Evolutionary conservation across 1,140 invertebrate genomes (phyloP), one percentile per base, ranked within the genome.

Genomic region (Capitella teleta): DNA sequence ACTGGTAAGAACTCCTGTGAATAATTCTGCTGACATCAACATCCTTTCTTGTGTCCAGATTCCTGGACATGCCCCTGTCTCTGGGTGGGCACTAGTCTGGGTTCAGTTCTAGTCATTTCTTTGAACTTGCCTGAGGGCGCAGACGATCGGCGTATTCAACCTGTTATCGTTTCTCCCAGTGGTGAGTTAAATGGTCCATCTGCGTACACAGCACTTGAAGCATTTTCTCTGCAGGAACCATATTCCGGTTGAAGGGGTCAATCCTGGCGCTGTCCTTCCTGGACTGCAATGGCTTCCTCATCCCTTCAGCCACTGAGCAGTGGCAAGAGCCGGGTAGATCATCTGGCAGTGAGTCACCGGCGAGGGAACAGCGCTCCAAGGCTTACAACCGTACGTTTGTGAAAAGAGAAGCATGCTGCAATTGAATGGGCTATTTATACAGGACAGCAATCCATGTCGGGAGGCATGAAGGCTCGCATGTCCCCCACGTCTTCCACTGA

Each of bases 11-110:
- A 10, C 10, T 28, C 10, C 65, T 63, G 25, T 47, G 50, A 43
- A 28, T 12, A 34, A 1, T 34, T 10, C 32, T 34, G 16, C 32
- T 10, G 32, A n/a, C n/a, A n/a, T 34, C 32, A 34, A 10, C 1
- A 12, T 34, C 16, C 16, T 1, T 16, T 16, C 32, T 34, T 34
- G 16, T 16, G 10, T 34, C 16, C 10, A 34, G 16, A 34, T 34
- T 34, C 32, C 32, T 34, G 10, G 32, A 34, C 16, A 34, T 34
- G 80, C 66, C 88, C 91, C 56, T 93, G 89, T 58, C 73, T 96
- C 56, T 97, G 91, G 92, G 84, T 95, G 60, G 92, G 92, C 59
- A 96, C 92, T 50, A 93, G 87, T 73, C 77, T 90, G 60, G 93
- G 93, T 58, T 94, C 91, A 40, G 86, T 96, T 64, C 78, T 96